Conservation (phyloP, 2,797 vertebrate species). For the Arrhamphus sclerolepis region DNA sequence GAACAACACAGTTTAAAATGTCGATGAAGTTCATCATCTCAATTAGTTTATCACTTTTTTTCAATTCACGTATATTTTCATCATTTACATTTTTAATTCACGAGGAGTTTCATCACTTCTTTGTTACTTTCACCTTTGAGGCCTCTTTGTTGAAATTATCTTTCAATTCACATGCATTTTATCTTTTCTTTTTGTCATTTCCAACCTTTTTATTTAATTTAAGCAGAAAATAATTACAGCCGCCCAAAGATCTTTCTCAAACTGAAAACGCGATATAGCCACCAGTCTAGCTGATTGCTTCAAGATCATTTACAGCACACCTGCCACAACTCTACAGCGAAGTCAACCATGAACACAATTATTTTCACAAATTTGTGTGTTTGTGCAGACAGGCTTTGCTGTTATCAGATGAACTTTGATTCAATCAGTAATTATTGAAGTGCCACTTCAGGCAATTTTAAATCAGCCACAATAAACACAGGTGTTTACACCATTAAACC, state of each 20-base stretch:
- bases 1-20: too few species aligned
- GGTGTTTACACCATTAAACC: constrained; percentile 65
- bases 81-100: too few species aligned
- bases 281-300: constrained; percentile 39
- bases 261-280: constrained; percentile 44
- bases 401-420: constrained; percentile 22
- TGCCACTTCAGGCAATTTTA: constrained; percentile 65
- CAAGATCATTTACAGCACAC: constrained; percentile 43
- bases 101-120: too few species aligned
- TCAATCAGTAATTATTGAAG: constrained; percentile 68
- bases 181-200: too few species aligned
- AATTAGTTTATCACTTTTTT: too few species aligned
- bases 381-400: constrained; percentile 14
- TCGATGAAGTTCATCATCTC: too few species aligned
- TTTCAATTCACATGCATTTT: too few species aligned
- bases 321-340: background rate
- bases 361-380: constrained; percentile 17
- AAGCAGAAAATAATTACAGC: constrained; percentile 64
- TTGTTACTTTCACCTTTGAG: too few species aligned
- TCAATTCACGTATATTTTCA: too few species aligned
- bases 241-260: constrained; percentile 67
- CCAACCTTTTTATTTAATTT: too few species aligned
- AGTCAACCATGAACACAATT: constrained; percentile 8
- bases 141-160: too few species aligned
- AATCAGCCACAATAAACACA: constrained; percentile 47